Conservation (phyloP, 2,888 invertebrate species). For the Reticulitermes lucifugus region DNA sequence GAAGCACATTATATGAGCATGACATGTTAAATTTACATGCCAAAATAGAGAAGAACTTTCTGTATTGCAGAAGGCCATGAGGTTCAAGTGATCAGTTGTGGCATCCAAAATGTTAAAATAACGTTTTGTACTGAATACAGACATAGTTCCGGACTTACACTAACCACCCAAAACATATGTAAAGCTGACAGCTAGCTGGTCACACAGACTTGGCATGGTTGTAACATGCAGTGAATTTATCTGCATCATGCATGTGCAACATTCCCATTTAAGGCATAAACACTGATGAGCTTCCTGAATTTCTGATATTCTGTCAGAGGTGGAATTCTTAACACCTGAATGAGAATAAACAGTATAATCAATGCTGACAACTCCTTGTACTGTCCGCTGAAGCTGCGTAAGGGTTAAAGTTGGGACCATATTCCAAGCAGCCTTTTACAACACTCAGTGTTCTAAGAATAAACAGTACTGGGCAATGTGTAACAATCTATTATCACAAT, state of each 20-base stretch:
- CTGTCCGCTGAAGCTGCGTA: too few relatives aligned
- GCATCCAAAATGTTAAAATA: too few relatives aligned
- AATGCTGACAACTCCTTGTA: too few relatives aligned
- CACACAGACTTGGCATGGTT: background rate
- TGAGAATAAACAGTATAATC: too few relatives aligned
- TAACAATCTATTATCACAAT: too few relatives aligned
- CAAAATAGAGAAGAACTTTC: too few relatives aligned
- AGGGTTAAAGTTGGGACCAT: too few relatives aligned
- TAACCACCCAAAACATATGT: background rate
- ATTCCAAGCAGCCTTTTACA: background rate
- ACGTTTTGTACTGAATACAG: too few relatives aligned
- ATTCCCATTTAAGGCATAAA: slow-evolving; percentile 29
- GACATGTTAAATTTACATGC: too few relatives aligned
- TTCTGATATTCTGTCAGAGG: slow-evolving; percentile 17
- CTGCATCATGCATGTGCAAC: slow-evolving; percentile 9
- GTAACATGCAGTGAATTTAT: background rate
- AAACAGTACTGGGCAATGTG: too few relatives aligned
- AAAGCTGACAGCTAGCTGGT: slow-evolving; percentile 6
- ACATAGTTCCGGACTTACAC: background rate
- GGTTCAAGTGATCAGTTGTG: background rate
- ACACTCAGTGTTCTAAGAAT: background rate
- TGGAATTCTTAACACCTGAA: slow-evolving; percentile 11
- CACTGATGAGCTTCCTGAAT: slow-evolving; percentile 21
- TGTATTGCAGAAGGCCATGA: background rate
- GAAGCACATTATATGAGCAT: too few relatives aligned